phyloP scores from a whole-genome alignment of 2,113 vertebrate genomes.

The Oxygymnocypris stewartii region DNA sequence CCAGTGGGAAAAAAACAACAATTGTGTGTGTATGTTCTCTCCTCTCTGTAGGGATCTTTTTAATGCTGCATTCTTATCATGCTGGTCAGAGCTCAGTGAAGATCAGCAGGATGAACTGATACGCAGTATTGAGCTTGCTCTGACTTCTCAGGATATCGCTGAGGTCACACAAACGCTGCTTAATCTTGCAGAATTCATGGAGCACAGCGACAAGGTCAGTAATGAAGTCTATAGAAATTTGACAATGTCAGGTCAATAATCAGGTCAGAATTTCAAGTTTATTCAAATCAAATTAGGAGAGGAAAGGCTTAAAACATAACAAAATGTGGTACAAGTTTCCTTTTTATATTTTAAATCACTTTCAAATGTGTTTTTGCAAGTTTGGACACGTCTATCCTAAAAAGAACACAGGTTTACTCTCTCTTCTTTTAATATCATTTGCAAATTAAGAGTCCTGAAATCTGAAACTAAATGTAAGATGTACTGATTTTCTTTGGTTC shows the following conservation, averaged over 20 bases:
- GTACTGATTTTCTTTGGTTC: background rate
- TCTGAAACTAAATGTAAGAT: background rate
- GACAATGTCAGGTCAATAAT: background rate
- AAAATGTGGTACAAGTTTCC: no score
- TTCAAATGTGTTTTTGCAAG: background rate
- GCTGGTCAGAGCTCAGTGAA: conserved; percentile 97
- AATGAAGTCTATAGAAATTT: background rate
- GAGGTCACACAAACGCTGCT: conserved; percentile 98
- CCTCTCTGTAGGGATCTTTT: conserved; percentile 86
- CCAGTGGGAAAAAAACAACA: background rate
- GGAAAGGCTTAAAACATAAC: background rate
- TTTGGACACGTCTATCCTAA: background rate
- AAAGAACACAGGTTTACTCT: background rate
- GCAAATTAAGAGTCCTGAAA: background rate
- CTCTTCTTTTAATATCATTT: background rate
- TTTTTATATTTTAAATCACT: no score
- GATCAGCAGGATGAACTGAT: conserved; percentile 98
- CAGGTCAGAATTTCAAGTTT: background rate
- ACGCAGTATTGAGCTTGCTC: conserved; percentile 92
- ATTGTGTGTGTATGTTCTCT: no score
- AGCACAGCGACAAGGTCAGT: conserved; percentile 96
- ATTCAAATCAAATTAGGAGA: background rate
- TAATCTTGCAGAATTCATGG: conserved; percentile 98
- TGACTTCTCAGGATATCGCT: conserved; percentile 96
- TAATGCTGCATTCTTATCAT: conserved; percentile 96